Percentiles rank a stretch among this genome's conserved stretches.
These are phyloP conservation scores for Corythornis vintsioides DNA, from an alignment of 2,113 vertebrate species.

Conservation along the genomic window DNA sequence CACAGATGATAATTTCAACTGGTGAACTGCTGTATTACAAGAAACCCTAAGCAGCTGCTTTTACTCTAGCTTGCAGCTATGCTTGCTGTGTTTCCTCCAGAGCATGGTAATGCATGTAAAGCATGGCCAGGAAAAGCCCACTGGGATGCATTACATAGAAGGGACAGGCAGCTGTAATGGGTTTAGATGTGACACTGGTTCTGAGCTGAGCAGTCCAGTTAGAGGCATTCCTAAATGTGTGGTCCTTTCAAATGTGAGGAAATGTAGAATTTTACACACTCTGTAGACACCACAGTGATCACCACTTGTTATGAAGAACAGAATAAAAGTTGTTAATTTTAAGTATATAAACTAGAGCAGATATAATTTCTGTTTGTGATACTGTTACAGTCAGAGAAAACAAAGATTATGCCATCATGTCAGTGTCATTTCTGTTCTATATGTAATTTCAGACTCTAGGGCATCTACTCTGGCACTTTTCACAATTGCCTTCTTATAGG, in stretches of 20 bases:
- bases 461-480: background rate
- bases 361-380: background rate
- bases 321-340: background rate
- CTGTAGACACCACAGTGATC: background rate
- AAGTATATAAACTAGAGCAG: rapidly evolving
- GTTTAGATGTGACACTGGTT: background rate
- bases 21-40: background rate
- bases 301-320: background rate
- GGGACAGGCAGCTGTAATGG: background rate
- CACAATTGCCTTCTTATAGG: background rate
- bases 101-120: slow-evolving; percentile 20
- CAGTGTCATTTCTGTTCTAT: rapidly evolving
- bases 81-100: background rate
- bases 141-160: background rate
- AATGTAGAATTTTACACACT: rapidly evolving
- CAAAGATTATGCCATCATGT: background rate
- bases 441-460: background rate
- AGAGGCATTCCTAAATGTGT: background rate
- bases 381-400: background rate
- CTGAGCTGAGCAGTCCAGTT: background rate
- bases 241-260: background rate
- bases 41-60: background rate
- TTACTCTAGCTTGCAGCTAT: background rate
- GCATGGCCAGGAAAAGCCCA: background rate
- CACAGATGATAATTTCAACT: background rate